Base-by-base conservation (phyloP, 1,140 invertebrate genomes). In the Lepidostoma basale region DNA sequence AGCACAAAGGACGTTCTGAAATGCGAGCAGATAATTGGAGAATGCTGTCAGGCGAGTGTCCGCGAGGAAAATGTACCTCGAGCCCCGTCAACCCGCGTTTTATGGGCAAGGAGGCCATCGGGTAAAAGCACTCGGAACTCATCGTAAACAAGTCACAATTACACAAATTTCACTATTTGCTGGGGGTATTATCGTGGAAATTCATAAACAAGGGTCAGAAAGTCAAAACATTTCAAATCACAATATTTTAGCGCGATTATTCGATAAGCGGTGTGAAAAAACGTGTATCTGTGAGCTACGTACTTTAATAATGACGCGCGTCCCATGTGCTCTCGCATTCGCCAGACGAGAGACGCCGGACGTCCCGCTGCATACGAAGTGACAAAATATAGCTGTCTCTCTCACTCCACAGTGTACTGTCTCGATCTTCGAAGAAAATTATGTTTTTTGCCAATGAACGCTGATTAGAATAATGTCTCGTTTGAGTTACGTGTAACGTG, bases 221-320 rank as follows among this genome's bases (percentile, higher is more conserved):
- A 18, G 20, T 25, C 44, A 63, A 63, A 63, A 63, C 33, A 59
- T 23, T 33, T 47, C n/a, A 36, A 49, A 49, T 33, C 20, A 23
- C 8, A 16, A n/a, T 20, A 63, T 30, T 22, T 47, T 26, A 20
- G 33, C 4, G 42, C 25, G 60, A 63, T 63, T 47, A 30, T 30
- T 20, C 12, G 44, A 33, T 47, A 14, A 47, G 25, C 60, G 42
- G 60, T 22, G 60, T 26, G 64, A 67, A 59, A 44, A 58, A 52
- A 59, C 52, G 52, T 49, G 23, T 67, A 59, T 67, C 52, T 67
- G 64, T 67, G 42, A 67, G 64, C 64, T 67, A 67, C 64, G 64
- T 67, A 67, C 64, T 45, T 33, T 67, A 66, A 64, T 63, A 40
- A 45, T 63, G 64, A 67, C 64, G 52, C 40, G 47, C 23, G 64